phyloP scores from a whole-genome alignment of 2,113 vertebrate genomes.

The Phalacrocorax pelagicus region DNA sequence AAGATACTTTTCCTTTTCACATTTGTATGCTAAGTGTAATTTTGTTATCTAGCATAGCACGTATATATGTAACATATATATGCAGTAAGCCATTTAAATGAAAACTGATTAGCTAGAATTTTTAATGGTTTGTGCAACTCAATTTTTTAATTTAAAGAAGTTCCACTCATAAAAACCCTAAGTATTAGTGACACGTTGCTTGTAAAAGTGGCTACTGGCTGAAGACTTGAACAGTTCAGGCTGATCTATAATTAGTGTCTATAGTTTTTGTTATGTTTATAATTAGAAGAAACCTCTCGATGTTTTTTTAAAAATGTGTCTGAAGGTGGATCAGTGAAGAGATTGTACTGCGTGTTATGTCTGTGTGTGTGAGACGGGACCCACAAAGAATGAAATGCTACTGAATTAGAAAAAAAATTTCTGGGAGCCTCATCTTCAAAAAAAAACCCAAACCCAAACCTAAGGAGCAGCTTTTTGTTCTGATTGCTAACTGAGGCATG shows the following conservation, averaged over 20 bases:
- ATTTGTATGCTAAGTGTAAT: not conserved
- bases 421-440: not conserved
- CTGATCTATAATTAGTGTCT: not conserved
- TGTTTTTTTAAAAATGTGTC: not conserved
- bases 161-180: not conserved
- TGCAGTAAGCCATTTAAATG: not conserved
- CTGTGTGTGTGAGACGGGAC: not conserved
- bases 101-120: not conserved
- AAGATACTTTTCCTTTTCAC: not conserved
- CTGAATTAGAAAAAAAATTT: not conserved
- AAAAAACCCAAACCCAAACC: not conserved
- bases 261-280: not conserved
- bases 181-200: not conserved
- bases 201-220: not conserved
- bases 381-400: not conserved
- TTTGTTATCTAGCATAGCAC: not conserved
- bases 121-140: not conserved
- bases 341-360: not conserved
- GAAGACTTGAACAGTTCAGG: not conserved
- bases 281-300: not conserved
- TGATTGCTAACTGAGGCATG: not conserved
- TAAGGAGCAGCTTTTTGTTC: not conserved
- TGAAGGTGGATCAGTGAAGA: not conserved
- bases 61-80: not conserved
- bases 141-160: not conserved